Percentiles rank a stretch among this genome's conserved stretches.
phyloP scores from a whole-genome alignment of 2,888 invertebrate genomes.

The Bugulina stolonifera region DNA sequence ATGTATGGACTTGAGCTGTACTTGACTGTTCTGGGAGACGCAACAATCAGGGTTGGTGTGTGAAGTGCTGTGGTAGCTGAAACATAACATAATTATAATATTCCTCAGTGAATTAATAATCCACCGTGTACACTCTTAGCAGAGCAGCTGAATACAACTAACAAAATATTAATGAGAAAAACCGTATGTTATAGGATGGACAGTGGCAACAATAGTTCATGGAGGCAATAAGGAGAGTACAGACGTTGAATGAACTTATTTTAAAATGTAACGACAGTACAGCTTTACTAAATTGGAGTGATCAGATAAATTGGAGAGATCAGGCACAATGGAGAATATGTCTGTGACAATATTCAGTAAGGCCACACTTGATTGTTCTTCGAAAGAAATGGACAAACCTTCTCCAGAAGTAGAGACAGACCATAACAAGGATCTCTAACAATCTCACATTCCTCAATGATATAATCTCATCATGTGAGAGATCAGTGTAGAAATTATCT shows the following conservation, averaged over 20 bases:
- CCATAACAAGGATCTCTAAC: slow-evolving; percentile 66
- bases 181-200: not conserved
- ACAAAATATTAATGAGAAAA: no score
- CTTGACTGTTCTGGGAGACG: slow-evolving; percentile 64
- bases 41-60: not conserved
- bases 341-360: no score
- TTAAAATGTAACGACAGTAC: no score
- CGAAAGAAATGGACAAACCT: not conserved
- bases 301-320: no score
- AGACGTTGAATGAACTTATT: no score
- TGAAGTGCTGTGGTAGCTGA: not conserved
- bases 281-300: no score
- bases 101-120: no score
- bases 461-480: slow-evolving; percentile 61
- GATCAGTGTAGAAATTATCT: slow-evolving; percentile 55
- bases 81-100: slow-evolving; percentile 34
- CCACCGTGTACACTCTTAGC: no score
- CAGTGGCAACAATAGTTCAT: slow-evolving; percentile 58
- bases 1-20: slow-evolving; percentile 70
- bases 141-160: no score
- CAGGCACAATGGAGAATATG: no score
- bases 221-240: slow-evolving; percentile 74
- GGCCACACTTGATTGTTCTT: no score
- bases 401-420: slow-evolving; percentile 55
- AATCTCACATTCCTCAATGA: slow-evolving; percentile 73